Conservation (phyloP, 2,888 invertebrate species). For the Diabrotica balteata region DNA sequence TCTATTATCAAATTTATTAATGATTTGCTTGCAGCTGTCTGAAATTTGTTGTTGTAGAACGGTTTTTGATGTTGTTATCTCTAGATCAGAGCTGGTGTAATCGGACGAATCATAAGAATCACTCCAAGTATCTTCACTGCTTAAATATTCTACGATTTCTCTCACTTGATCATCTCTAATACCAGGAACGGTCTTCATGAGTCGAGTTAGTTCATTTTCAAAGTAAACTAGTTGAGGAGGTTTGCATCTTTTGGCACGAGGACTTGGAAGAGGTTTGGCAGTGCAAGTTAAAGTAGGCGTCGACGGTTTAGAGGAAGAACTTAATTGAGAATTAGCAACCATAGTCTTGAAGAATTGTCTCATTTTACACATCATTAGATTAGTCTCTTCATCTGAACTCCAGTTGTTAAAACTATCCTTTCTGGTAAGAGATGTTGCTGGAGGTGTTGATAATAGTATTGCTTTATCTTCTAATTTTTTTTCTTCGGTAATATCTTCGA, state of each 20-base stretch:
- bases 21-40: constrained; percentile 87
- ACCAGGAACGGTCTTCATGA: constrained; percentile 93
- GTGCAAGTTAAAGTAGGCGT: constrained; percentile 57
- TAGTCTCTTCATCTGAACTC: constrained; percentile 94
- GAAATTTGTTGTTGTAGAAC: constrained; percentile 85
- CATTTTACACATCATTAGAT: constrained; percentile 95
- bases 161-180: constrained; percentile 89
- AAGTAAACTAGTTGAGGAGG: constrained; percentile 88
- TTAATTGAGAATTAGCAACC: constrained; percentile 69
- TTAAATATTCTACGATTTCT: constrained; percentile 90
- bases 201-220: constrained; percentile 85
- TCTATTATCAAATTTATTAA: constrained; percentile 78
- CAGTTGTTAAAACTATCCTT: constrained; percentile 94
- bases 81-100: constrained; percentile 88
- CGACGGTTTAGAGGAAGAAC: constrained; percentile 63
- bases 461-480: constrained; percentile 62
- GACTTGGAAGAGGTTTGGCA: constrained; percentile 65
- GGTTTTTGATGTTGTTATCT: constrained; percentile 72
- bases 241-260: constrained; percentile 72
- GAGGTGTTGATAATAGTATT: constrained; percentile 56
- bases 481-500: constrained; percentile 69
- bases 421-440: constrained; percentile 72
- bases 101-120: constrained; percentile 93
- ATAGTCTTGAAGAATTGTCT: constrained; percentile 90
- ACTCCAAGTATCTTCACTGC: constrained; percentile 92